A percentile compares a stretch with the other conserved stretches of the same genome.
Conservation (phyloP, 2,113 vertebrate genomes). For the Chiloscyllium plagiosum region DNA sequence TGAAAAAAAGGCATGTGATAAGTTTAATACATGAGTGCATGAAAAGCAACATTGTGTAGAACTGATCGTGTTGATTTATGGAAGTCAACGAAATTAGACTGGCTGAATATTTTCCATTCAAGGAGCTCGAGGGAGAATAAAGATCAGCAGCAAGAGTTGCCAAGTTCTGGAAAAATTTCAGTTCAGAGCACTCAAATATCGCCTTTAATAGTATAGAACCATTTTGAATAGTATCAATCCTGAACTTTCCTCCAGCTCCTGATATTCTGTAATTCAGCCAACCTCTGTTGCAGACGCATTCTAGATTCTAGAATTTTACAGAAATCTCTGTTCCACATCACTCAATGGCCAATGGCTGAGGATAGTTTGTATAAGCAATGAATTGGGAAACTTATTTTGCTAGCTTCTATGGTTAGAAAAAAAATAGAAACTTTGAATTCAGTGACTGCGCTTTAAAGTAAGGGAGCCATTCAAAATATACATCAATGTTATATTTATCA, state of each 20-base stretch:
- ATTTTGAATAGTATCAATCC: background rate
- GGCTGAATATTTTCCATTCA: background rate
- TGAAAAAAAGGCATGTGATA: constrained; percentile 19
- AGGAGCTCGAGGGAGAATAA: background rate
- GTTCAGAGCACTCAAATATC: background rate
- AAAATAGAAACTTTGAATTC: background rate
- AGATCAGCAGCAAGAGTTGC: background rate
- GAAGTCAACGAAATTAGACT: background rate
- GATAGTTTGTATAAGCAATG: background rate
- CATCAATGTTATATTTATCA: background rate
- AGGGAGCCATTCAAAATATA: background rate
- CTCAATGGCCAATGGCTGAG: background rate
- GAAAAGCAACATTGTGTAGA: constrained; percentile 11
- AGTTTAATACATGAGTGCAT: background rate
- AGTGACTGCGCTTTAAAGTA: background rate
- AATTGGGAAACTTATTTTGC: background rate
- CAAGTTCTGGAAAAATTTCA: background rate
- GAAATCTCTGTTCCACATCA: background rate
- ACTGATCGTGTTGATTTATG: background rate
- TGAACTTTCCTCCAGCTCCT: background rate
- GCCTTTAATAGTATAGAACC: background rate
- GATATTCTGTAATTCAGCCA: background rate
- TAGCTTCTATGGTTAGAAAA: background rate
- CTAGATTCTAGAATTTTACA: background rate
- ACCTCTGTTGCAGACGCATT: background rate